Percentiles rank a stretch among this genome's conserved stretches.
Conservation (phyloP, 2,797 vertebrate species). For the Sitta carolinensis region DNA sequence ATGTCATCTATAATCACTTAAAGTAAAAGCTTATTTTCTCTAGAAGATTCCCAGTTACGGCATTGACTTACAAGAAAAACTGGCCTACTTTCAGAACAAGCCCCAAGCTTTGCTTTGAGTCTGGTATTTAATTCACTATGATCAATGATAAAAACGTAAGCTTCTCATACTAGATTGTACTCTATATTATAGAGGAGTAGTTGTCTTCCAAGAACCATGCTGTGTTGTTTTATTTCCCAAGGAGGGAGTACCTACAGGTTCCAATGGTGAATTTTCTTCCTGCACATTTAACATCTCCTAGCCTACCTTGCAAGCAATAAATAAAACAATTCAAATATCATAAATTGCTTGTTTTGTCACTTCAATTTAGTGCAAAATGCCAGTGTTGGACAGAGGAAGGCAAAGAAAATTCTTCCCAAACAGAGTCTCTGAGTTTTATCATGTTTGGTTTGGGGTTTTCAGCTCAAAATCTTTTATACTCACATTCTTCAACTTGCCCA, state of each 20-base stretch:
- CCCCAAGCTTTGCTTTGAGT: background rate
- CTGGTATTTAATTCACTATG: background rate
- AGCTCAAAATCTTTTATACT: background rate
- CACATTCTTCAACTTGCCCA: background rate
- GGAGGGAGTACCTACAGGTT: background rate
- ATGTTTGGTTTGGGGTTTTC: accelerated
- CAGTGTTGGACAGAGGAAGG: background rate
- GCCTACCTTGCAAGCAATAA: background rate
- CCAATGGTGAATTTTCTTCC: background rate
- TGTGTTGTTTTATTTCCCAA: background rate
- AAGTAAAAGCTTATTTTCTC: background rate
- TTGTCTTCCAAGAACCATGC: background rate
- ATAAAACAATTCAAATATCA: background rate
- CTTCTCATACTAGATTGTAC: background rate
- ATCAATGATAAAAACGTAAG: background rate
- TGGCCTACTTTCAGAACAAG: background rate
- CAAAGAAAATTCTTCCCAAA: background rate
- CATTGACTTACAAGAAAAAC: background rate
- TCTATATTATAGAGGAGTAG: background rate
- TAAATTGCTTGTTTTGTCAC: background rate
- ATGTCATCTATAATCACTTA: background rate
- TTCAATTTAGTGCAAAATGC: background rate
- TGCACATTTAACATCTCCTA: background rate
- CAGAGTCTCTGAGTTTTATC: background rate
- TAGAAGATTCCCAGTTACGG: background rate